A percentile compares a stretch with the other conserved stretches of the same genome.
Evolutionary conservation across 1,140 invertebrate species (phyloP).

Genomic region (Lineus longissimus): DNA sequence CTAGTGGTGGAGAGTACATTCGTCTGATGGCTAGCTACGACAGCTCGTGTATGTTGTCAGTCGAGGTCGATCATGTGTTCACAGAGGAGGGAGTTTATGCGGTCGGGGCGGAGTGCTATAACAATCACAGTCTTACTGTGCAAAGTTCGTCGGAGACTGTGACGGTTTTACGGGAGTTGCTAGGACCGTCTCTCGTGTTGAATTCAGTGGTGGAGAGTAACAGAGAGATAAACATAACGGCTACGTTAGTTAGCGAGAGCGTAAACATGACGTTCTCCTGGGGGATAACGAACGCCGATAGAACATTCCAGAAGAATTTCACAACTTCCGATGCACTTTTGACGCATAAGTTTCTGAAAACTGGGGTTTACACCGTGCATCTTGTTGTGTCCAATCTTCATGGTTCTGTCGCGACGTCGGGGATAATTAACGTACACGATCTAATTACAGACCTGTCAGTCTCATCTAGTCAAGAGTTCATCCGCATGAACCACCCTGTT

Average conservation of each 20-base stretch:
- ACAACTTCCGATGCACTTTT: neutral
- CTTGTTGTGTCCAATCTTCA: neutral
- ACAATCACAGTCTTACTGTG: neutral
- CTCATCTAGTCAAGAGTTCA: neutral
- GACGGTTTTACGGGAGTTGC: neutral
- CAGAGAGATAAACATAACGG: neutral
- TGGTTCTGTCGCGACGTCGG: neutral
- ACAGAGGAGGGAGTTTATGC: neutral
- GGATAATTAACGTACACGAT: neutral
- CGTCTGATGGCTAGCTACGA: constrained; percentile 6
- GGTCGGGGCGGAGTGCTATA: neutral
- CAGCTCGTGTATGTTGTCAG: neutral
- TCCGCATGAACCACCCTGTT: neutral
- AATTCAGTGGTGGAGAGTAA: neutral
- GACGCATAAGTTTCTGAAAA: neutral
- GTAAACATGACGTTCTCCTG: neutral
- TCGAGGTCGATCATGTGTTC: constrained; percentile 3
- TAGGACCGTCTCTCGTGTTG: neutral
- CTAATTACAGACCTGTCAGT: neutral
- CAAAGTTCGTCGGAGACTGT: neutral
- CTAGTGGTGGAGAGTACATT: neutral
- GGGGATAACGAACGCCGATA: neutral
- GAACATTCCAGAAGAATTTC: neutral
- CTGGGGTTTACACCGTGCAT: neutral
- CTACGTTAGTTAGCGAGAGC: neutral